Conservation (phyloP, 2,797 vertebrate species). For the Silurus aristotelis region DNA sequence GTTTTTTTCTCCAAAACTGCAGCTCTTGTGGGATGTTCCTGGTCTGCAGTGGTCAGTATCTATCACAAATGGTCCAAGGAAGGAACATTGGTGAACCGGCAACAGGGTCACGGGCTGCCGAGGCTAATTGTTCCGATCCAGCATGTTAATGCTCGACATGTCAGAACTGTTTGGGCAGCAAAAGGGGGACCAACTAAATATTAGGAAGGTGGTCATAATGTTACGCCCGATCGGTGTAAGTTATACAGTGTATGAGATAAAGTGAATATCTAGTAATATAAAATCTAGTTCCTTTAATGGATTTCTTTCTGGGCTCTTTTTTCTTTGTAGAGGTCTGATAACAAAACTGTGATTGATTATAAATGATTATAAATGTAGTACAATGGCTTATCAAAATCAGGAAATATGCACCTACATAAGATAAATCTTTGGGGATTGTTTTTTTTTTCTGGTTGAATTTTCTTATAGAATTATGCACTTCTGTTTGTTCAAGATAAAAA, state of each 20-base stretch:
- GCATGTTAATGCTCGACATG: no score
- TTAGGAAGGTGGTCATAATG: no score
- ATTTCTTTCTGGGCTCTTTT: neutral
- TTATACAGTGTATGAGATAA: no score
- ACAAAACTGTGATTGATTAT: slow-evolving; percentile 10
- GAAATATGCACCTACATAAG: neutral
- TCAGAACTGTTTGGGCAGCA: no score
- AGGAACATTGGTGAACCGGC: no score
- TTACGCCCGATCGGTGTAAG: neutral
- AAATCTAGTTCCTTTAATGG: neutral
- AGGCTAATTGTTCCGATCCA: no score
- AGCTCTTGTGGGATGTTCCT: no score
- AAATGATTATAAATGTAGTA: neutral
- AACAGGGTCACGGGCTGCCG: no score
- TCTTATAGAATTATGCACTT: neutral
- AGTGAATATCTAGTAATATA: neutral
- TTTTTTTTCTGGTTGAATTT: neutral
- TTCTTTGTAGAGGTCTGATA: neutral
- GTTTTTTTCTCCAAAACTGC: no score
- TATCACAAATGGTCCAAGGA: no score
- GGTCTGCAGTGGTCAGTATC: no score
- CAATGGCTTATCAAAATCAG: neutral
- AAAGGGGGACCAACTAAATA: no score
- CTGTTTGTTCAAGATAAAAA: neutral
- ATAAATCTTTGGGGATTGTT: neutral